Conservation (phyloP, 2,797 vertebrate species). For the Babyrousa celebensis region DNA sequence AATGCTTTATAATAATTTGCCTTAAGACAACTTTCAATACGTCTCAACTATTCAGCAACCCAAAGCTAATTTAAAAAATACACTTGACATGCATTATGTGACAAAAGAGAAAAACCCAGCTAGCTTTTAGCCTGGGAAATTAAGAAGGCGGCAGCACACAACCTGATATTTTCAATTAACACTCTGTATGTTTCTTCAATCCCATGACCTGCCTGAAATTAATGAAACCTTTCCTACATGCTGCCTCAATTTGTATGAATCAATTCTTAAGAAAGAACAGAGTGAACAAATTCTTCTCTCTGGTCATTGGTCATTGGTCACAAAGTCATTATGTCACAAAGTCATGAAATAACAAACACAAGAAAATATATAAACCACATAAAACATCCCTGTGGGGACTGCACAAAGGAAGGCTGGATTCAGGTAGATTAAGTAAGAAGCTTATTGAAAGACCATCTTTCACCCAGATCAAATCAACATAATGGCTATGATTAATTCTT, state of each 20-base stretch:
- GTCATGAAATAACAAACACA: slow-evolving; percentile 58
- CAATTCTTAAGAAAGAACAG: slow-evolving; percentile 72
- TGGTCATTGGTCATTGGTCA: slow-evolving; percentile 69
- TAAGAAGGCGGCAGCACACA: slow-evolving; percentile 76
- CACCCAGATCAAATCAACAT: slow-evolving; percentile 62
- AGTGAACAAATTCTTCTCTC: slow-evolving; percentile 69
- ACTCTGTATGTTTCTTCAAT: slow-evolving; percentile 79
- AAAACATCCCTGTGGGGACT: not conserved
- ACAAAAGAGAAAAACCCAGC: slow-evolving; percentile 76
- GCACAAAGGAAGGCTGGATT: not conserved
- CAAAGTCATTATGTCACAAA: slow-evolving; percentile 70
- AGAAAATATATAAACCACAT: slow-evolving; percentile 63
- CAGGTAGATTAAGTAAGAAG: slow-evolving; percentile 53
- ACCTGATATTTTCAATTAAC: slow-evolving; percentile 87
- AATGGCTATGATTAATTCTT: slow-evolving; percentile 80
- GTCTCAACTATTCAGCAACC: slow-evolving; percentile 69
- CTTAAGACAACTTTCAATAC: slow-evolving; percentile 77
- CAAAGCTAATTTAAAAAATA: slow-evolving; percentile 78
- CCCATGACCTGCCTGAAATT: slow-evolving; percentile 81
- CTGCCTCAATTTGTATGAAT: slow-evolving; percentile 80
- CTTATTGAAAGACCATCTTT: slow-evolving; percentile 67
- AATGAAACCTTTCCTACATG: slow-evolving; percentile 78
- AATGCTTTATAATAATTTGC: slow-evolving; percentile 75
- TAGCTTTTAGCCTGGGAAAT: slow-evolving; percentile 84
- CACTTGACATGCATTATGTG: slow-evolving; percentile 70